Evolutionary conservation across 2,797 vertebrate genomes (phyloP).

Genomic region (Coranthus polyacanthus): DNA sequence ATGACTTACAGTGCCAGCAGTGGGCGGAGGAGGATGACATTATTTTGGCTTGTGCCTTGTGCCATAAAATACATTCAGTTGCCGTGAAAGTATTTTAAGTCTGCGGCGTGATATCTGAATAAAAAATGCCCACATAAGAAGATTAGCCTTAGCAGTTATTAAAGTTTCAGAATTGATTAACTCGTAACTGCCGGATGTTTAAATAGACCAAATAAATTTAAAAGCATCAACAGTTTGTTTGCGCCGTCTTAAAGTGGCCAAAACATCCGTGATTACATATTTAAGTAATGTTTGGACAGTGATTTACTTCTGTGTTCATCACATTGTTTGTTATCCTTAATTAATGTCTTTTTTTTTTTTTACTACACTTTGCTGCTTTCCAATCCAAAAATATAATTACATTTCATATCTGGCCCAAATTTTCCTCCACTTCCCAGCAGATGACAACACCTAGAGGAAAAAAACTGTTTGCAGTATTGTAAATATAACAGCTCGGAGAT

Average conservation of each 20-base stretch:
- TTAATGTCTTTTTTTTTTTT: no score
- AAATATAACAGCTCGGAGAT: constrained; percentile 28
- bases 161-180: constrained; percentile 15
- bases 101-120: constrained; percentile 23
- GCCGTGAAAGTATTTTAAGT: constrained; percentile 37
- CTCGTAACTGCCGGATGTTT: constrained; percentile 8
- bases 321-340: no score
- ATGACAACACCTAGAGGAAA: constrained; percentile 18
- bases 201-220: constrained; percentile 4
- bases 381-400: not conserved
- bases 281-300: no score
- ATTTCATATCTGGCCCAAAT: constrained; percentile 14
- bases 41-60: constrained; percentile 35
- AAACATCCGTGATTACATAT: no score
- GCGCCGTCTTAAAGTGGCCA: no score
- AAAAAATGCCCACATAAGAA: constrained; percentile 21
- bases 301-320: no score
- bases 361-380: no score
- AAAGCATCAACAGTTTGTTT: no score
- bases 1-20: constrained; percentile 30
- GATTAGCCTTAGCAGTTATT: constrained; percentile 9
- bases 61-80: constrained; percentile 43
- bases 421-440: not conserved
- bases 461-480: constrained; percentile 10
- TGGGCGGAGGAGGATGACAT: constrained; percentile 30